These are phyloP conservation scores for Herpailurus yagouaroundi DNA, from an alignment of 2,113 vertebrate genomes.

Conservation along the genomic window DNA sequence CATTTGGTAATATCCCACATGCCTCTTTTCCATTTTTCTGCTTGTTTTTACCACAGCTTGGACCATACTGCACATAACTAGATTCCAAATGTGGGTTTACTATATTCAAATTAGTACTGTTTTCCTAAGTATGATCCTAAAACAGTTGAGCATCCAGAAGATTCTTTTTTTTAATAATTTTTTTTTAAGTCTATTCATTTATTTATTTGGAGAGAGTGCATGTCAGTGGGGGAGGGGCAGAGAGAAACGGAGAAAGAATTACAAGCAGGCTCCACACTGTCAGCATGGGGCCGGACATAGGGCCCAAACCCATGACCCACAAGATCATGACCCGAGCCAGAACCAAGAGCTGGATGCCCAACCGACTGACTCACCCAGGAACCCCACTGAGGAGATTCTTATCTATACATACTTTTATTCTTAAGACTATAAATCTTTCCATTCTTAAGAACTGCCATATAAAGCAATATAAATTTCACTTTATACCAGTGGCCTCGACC, in stretches of 20 bases:
- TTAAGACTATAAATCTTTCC: slow-evolving; percentile 3
- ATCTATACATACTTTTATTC: background rate
- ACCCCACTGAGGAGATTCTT: background rate
- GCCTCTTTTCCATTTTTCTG: slow-evolving; percentile 8
- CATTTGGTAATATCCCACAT: background rate
- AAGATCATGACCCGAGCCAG: no score
- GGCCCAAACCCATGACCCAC: no score
- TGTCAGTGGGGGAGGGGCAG: no score
- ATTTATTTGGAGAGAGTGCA: no score
- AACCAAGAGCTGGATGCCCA: no score
- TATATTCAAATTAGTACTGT: background rate
- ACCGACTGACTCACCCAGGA: no score
- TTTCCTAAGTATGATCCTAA: background rate
- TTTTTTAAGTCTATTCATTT: no score
- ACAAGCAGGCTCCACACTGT: no score
- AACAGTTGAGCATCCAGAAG: background rate
- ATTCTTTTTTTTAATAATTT: background rate
- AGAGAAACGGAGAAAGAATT: no score
- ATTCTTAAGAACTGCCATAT: background rate
- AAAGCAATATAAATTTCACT: slow-evolving; percentile 1
- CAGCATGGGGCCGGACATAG: no score
- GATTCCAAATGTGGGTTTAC: background rate
- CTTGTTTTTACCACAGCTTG: background rate
- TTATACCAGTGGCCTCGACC: background rate
- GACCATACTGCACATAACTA: background rate